Percentiles rank a stretch among this genome's conserved stretches.
Evolutionary conservation across 2,888 invertebrate genomes (phyloP).

Genomic region (Plagodis dolabraria): DNA sequence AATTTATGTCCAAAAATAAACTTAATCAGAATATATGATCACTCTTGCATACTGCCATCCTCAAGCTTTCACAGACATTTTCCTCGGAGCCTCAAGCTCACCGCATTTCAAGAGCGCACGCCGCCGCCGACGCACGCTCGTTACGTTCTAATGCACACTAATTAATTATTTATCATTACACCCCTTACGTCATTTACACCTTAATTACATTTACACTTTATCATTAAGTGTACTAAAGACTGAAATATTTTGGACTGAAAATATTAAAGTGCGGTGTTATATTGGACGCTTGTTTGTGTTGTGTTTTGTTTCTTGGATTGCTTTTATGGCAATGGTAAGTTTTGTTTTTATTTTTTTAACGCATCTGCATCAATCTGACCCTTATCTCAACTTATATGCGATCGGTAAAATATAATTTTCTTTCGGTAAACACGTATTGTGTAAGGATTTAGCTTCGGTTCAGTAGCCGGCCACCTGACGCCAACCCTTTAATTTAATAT

Average conservation of each 20-base stretch:
- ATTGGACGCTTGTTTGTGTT: slow-evolving; percentile 29
- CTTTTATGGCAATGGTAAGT: slow-evolving; percentile 30
- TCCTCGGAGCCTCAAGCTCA: slow-evolving; percentile 11
- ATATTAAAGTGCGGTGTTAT: slow-evolving; percentile 26
- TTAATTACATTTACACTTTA: slow-evolving; percentile 1
- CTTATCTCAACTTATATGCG: too few species aligned
- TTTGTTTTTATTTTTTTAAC: neutral
- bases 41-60: slow-evolving; percentile 12
- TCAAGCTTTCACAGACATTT: slow-evolving; percentile 26
- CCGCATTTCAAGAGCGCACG: slow-evolving; percentile 19
- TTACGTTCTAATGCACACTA: neutral
- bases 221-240: neutral
- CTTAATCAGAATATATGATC: neutral
- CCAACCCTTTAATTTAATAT: too few species aligned
- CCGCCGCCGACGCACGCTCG: slow-evolving; percentile 18
- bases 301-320: slow-evolving; percentile 33
- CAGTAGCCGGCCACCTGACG: too few species aligned
- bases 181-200: slow-evolving; percentile 3
- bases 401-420: too few species aligned
- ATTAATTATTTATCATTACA: neutral
- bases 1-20: neutral
- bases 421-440: too few species aligned
- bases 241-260: neutral
- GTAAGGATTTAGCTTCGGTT: too few species aligned
- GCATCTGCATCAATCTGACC: neutral